Base-by-base conservation (phyloP, 2,888 invertebrate species). In the Drosophila barbarae region DNA sequence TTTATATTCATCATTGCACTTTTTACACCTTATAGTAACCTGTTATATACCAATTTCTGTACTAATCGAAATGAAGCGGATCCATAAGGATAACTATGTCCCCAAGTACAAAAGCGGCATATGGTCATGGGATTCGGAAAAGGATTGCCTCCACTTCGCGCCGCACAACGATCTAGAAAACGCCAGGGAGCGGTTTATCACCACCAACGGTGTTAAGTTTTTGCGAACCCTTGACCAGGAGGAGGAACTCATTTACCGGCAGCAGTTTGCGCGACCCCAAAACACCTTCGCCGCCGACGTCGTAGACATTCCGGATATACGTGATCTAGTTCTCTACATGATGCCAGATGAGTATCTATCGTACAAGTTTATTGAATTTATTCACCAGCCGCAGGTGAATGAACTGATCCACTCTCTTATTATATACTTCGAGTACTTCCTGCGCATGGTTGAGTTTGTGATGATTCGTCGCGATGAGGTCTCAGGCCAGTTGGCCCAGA, bases 371-470 rank as follows among this genome's bases (percentile, higher is more conserved):
- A 42, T 89, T 6, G 64, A 78, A 0, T 89, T 90, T 15, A 46
- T 90, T 15, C 86, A 88, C 51, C 84, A 79, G 3, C 72, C 80
- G 6, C 72, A 73, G 0, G 81, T 88, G 1, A 77, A 87, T 46
- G 61, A 71, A 13, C 78, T 89, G 39, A 41, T 89, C 0, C 86
- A 88, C 53, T 83, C 88, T 0, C 61, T 89, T 7, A 78, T 88
- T 30, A 87, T 88, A 9, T 89, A 89, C 70, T 88, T 89, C 34
- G 88, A 89, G 64, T 79, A 89, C 60, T 90, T 84, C 59, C 47
- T 90, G 15, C 87, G 86, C 32, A 54, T 88, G 46, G 87, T 87
- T 0, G 89, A 89, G 56, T 89, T 85, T 53, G 66, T 88, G 13
- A 61, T 89, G 3, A 86, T 90, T 38, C 83, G 87, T 0, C 77